Evolutionary conservation across 1,140 invertebrate genomes (phyloP).

Genomic region (Drosophila rufa): DNA sequence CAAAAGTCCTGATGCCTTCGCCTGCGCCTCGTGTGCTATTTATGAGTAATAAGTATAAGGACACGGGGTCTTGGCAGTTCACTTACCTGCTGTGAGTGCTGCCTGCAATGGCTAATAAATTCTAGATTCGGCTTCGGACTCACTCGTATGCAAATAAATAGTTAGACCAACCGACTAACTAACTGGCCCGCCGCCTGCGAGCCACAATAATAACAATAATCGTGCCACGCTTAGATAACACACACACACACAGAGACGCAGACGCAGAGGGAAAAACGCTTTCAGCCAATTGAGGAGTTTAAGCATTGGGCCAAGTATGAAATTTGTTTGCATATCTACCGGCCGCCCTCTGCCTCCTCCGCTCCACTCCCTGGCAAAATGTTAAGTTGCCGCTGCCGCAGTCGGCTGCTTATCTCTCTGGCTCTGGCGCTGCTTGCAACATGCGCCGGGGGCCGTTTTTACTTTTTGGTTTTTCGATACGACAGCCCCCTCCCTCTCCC

Average conservation of each 20-base stretch:
- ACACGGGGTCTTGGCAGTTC: constrained; percentile 39
- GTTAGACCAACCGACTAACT: constrained; percentile 23
- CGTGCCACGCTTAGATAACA: constrained; percentile 80
- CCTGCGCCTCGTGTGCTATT: constrained; percentile 55
- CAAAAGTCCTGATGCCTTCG: constrained; percentile 62
- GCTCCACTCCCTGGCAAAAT: constrained; percentile 41
- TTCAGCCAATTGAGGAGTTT: constrained; percentile 81
- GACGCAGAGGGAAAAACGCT: constrained; percentile 59
- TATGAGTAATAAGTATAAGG: constrained; percentile 57
- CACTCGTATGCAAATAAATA: constrained; percentile 67
- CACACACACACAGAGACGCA: constrained; percentile 25
- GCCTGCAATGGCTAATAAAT: constrained; percentile 37
- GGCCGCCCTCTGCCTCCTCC: neutral
- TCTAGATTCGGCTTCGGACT: constrained; percentile 14
- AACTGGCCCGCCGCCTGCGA: constrained; percentile 37
- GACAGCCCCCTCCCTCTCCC: constrained; percentile 30
- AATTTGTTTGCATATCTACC: constrained; percentile 69
- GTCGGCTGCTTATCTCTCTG: constrained; percentile 57
- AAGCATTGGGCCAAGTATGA: constrained; percentile 84
- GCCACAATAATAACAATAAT: constrained; percentile 83
- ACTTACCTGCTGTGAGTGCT: constrained; percentile 41
- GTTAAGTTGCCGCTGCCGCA: constrained; percentile 71
- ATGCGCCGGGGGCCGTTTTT: constrained; percentile 74
- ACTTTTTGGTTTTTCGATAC: constrained; percentile 82
- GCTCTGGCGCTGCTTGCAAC: constrained; percentile 76